Base-by-base conservation (phyloP, 1,140 invertebrate genomes). In the Phortica variegata region DNA sequence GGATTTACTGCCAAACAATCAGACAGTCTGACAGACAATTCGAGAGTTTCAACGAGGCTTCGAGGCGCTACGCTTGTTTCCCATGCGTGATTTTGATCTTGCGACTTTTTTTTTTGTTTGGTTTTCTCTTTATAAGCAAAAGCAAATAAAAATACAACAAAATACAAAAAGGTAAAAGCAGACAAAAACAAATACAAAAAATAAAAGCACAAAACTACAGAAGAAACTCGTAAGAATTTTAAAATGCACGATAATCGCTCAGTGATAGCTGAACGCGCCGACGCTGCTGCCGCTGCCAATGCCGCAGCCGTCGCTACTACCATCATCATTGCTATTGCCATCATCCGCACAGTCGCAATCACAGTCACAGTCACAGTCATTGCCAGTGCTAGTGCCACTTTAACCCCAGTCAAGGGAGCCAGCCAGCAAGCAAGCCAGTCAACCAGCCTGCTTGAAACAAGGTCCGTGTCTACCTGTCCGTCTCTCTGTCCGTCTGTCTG, bases 191-290 rank as follows among this genome's bases (percentile, higher is more conserved):
- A 34, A 4, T 34, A 34, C 4, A 34, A 12, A 29, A n/a, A 15
- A n/a, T 15, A 10, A 10, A 34, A 45, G 53, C 38, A 43, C 49
- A 56, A 39, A 55, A 47, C 43, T 47, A 55, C 61, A 60, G 43
- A 45, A 58, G 62, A 71, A 66, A 72, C 70, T 73, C 69, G 61
- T 73, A 73, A 73, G 70, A 73, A 73, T 73, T 73, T 73, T 73
- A 73, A 73, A 73, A 73, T 73, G 65, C 70, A 70, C 63, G 70
- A 73, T 73, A 73, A 73, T 73, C 70, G 70, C 65, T 73, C 69
- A 65, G 65, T 73, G 69, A 73, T 73, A 73, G 69, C 69, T 61
- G 65, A 68, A 69, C 69, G 58, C 65, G 69, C 69, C 68, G 68
- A 71, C 66, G 52, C 47, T 58, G 54, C 57, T 15, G 49, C 43